A percentile compares a stretch with the other conserved stretches of the same genome.
These are phyloP conservation scores for Philereme vetulata DNA, from an alignment of 2,888 invertebrate genomes.

Conservation along the genomic window DNA sequence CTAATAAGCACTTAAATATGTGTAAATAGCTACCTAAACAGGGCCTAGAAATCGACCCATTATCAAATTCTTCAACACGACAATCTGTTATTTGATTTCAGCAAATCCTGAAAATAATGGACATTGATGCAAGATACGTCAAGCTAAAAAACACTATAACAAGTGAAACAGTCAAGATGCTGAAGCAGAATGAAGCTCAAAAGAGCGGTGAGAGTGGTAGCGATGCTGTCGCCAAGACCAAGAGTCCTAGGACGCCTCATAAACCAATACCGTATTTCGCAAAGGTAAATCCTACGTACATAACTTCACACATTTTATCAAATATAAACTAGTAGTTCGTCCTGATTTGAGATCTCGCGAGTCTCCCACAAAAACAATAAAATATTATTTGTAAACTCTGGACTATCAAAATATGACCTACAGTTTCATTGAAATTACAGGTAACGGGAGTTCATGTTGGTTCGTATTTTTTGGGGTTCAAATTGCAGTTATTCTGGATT, in stretches of 20 bases:
- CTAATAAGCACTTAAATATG: no score
- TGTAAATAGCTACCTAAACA: no score
- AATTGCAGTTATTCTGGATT: no score
- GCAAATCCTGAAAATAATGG: slow-evolving; percentile 41
- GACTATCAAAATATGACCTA: no score
- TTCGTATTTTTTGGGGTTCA: no score
- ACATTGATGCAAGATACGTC: slow-evolving; percentile 36
- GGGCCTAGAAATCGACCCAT: background rate
- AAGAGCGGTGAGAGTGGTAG: background rate
- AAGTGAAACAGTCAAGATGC: slow-evolving; percentile 14
- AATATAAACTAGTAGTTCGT: no score
- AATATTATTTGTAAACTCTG: no score
- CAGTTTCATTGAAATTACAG: no score
- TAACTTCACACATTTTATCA: no score
- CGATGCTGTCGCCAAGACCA: background rate
- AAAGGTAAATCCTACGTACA: slow-evolving; percentile 45
- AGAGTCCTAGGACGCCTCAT: slow-evolving; percentile 1
- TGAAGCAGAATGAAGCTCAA: slow-evolving; percentile 1
- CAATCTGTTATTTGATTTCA: slow-evolving; percentile 30
- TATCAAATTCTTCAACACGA: background rate
- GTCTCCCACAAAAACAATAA: no score
- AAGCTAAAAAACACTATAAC: slow-evolving; percentile 15
- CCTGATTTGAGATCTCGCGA: no score
- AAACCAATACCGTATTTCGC: slow-evolving; percentile 44
- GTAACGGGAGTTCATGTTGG: no score